Base-by-base conservation (phyloP, 1,140 invertebrate species). In the Plectrocnemia conspersa region DNA sequence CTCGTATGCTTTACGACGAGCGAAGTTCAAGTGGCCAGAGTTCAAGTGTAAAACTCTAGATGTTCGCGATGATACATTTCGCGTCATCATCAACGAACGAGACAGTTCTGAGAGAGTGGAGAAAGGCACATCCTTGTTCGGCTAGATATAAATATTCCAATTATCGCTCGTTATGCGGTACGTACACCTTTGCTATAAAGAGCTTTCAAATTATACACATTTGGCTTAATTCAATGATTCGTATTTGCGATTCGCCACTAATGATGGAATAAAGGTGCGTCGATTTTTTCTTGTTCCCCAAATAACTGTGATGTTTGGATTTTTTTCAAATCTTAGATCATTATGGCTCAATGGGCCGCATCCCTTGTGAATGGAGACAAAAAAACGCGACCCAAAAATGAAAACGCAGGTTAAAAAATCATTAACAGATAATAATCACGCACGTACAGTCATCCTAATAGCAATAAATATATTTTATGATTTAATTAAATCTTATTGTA, bases 401-500 rank as follows among this genome's bases (percentile, higher is more conserved):
- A 56, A 60, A 54, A 60, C 49, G 49, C 49, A 49, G 45, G 58
- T 60, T 60, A 60, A 60, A 60, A 60, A 56, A 56, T 56, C 58
- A 56, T 60, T 60, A 60, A 60, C 58, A 60, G 58, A 60, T 60
- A 60, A 60, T 60, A 47, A 60, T 60, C 58, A 45, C 48, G 41
- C 46, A 45, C 11, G 45, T 60, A 27, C 35, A n/a, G n/a, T n/a
- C n/a, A n/a, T n/a, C n/a, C n/a, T n/a, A n/a, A n/a, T n/a, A n/a
- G n/a, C n/a, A n/a, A n/a, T n/a, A n/a, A n/a, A n/a, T n/a, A n/a
- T n/a, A n/a, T n/a, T n/a, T n/a, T n/a, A n/a, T n/a, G n/a, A n/a
- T n/a, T n/a, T n/a, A n/a, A n/a, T n/a, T n/a, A n/a, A n/a, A n/a
- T n/a, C n/a, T n/a, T n/a, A n/a, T n/a, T n/a, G n/a, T n/a, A n/a